These are phyloP conservation scores for Frankliniella intonsa DNA, from an alignment of 2,888 invertebrate species.

Conservation along the genomic window DNA sequence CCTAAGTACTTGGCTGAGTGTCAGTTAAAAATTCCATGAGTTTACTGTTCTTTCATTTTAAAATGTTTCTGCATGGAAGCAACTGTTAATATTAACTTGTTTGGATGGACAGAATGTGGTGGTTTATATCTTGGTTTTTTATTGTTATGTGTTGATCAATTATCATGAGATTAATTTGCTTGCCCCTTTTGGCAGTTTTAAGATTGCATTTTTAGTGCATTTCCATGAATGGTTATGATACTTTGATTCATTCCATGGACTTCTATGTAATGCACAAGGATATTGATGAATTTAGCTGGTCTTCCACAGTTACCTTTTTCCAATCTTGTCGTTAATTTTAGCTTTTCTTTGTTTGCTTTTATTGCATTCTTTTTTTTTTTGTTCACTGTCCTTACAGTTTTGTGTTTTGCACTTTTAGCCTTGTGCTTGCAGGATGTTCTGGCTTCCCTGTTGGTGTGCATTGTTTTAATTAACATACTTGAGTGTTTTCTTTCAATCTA, in stretches of 20 bases:
- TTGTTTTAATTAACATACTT: not conserved
- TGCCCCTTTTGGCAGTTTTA: not conserved
- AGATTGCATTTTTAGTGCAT: constrained; percentile 11
- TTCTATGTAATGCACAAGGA: constrained; percentile 23
- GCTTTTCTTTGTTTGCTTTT: not conserved
- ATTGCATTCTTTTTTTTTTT: not conserved
- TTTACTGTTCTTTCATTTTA: not conserved
- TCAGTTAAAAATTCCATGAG: constrained; percentile 14
- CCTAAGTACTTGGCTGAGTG: not conserved
- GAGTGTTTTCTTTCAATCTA: not conserved
- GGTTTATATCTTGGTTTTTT: not conserved
- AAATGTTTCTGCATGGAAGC: not conserved
- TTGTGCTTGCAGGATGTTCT: constrained; percentile 17
- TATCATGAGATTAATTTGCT: not conserved
- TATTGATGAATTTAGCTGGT: not conserved
- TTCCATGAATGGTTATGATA: constrained; percentile 3
- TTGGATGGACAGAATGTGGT: not conserved
- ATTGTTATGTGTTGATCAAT: constrained; percentile 18
- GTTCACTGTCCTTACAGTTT: constrained; percentile 16
- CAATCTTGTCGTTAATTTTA: not conserved
- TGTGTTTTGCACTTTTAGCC: constrained; percentile 9
- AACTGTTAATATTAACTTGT: not conserved
- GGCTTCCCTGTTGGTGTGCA: not conserved
- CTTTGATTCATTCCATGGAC: constrained; percentile 20
- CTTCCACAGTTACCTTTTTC: constrained; percentile 13